phyloP scores from a whole-genome alignment of 2,888 invertebrate species.

The Stomorhina lunata region DNA sequence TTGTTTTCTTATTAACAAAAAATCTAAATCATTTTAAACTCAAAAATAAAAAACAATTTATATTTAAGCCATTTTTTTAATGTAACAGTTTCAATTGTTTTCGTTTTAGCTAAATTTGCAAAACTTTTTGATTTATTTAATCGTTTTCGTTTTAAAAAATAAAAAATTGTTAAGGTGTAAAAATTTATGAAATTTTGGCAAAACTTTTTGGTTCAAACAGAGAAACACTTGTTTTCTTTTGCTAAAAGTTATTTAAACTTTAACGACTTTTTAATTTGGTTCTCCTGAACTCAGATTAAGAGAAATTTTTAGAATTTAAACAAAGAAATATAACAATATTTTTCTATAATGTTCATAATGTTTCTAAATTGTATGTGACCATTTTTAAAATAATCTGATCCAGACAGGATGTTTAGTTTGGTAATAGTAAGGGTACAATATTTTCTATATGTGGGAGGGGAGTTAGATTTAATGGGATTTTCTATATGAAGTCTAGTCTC shows the following conservation, averaged over 20 bases:
- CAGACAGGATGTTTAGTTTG: conserved; percentile 60
- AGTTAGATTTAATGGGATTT: background rate
- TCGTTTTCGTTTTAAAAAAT: too few relatives aligned
- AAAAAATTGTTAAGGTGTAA: background rate
- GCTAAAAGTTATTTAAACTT: background rate
- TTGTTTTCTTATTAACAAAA: conserved; percentile 9
- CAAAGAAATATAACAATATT: background rate
- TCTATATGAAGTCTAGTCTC: background rate
- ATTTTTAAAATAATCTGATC: conserved; percentile 62
- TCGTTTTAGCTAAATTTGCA: too few relatives aligned
- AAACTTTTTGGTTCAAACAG: background rate
- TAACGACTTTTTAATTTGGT: conserved; percentile 3
- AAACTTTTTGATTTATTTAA: too few relatives aligned
- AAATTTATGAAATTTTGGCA: background rate
- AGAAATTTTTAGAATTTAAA: background rate
- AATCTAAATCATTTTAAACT: background rate
- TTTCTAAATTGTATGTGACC: conserved; percentile 45
- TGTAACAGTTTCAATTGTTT: too few relatives aligned
- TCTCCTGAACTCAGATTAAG: background rate
- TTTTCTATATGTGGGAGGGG: background rate
- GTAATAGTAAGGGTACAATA: background rate
- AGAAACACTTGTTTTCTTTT: background rate
- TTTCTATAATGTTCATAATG: conserved; percentile 33
- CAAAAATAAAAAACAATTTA: conserved; percentile 4
- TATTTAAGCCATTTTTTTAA: too few relatives aligned